Evolutionary conservation across 2,113 vertebrate genomes (phyloP).

Genomic region (Condylura cristata): DNA sequence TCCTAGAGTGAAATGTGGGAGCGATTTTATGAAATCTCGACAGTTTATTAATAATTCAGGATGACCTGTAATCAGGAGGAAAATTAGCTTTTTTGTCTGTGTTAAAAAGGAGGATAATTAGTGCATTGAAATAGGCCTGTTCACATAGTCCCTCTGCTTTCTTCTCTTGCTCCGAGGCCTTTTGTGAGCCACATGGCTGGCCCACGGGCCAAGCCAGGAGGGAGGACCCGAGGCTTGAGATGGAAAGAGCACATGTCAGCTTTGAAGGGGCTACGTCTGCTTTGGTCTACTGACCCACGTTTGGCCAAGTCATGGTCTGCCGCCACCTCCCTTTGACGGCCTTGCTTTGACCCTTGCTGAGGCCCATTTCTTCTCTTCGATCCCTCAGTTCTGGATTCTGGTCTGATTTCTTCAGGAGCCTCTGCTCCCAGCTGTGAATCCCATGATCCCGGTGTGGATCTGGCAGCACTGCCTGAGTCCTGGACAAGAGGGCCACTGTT

Average conservation of each 20-base stretch:
- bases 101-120: background rate
- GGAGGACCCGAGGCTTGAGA: background rate
- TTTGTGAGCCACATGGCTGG: background rate
- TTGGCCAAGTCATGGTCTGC: background rate
- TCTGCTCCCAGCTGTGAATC: background rate
- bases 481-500: background rate
- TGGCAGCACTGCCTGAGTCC: too few species aligned
- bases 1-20: background rate
- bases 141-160: background rate
- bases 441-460: background rate
- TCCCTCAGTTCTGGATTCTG: background rate
- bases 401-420: background rate
- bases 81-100: slow-evolving; percentile 16
- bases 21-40: background rate
- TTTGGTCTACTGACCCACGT: background rate
- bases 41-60: background rate
- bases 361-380: background rate
- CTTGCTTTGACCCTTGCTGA: background rate
- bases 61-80: background rate
- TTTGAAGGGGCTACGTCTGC: background rate
- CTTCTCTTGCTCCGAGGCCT: background rate
- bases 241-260: background rate
- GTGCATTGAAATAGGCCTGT: background rate
- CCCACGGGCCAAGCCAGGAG: background rate
- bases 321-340: too few species aligned